Evolutionary conservation across 2,888 invertebrate species (phyloP), one percentile per base, ranked within the genome.

Genomic region (Cephonodes hylas): DNA sequence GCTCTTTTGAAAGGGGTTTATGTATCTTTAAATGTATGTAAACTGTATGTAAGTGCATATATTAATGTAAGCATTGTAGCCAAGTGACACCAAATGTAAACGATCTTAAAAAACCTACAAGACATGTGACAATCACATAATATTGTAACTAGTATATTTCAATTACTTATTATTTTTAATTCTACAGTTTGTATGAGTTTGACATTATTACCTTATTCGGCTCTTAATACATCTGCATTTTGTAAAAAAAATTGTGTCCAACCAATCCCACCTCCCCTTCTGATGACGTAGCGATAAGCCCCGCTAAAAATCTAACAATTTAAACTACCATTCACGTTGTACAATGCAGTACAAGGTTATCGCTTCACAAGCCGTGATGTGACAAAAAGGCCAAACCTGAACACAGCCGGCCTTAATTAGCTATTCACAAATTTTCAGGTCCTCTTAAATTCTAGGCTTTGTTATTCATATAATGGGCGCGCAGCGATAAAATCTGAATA

Each of bases 401-500:
- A 31, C 20, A 31, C 48, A 15, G 7, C n/a, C 58, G 13, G 27
- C 25, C 58, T 44, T 59, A 59, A 59, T 59, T 59, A 59, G 44
- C 62, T 27, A 58, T 48, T 59, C 59, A 59, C 59, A 42, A 42
- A 42, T 34, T 53, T 48, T 42, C 48, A 62, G 46, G 38, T 46
- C 23, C 58, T 22, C 48, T 53, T 53, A 53, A 59, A 59, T 62
- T 42, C 58, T 59, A 25, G 42, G 44, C 58, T 59, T 59, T 59
- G 58, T 58, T 44, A 60, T 45, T 45, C 42, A 48, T 42, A 25
- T 60, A 60, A 60, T 42, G 42, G 23, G 22, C 18, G 15, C 25
- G 53, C 25, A 38, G 27, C 60, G 53, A 60, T 60, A 60, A 56
- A 60, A 60, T 53, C 53, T 53, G 38, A 38, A 60, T 48, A 42